Base-by-base conservation (phyloP, 2,797 vertebrate species). In the Stomatorhinus walkeri region DNA sequence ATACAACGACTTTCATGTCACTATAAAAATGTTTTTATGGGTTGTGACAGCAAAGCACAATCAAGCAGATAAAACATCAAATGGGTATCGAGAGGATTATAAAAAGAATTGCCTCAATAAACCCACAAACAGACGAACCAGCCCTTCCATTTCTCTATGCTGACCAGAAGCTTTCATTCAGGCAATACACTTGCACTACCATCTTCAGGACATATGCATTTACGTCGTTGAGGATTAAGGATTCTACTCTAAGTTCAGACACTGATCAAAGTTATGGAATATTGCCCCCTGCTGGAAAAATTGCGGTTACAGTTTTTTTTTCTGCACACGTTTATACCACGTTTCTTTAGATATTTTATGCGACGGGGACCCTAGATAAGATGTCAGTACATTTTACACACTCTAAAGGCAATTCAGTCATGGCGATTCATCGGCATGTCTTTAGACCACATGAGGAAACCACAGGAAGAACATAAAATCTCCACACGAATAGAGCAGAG, bases 41-140 rank as follows among this genome's bases (percentile, higher is more conserved):
- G 88, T 85, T 91, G 93, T 91, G 90, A 92, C 94, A 90, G 93
- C 93, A 93, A 94, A 95, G 94, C 92, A 93, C 94, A 95, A 94
- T 95, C 94, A 94, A 94, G 94, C 92, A 94, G 94, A 95, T 95
- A 95, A 95, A 95, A 94, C 94, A 94, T 91, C 85, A 87, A 92
- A 95, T 90, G 94, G 94, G 94, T 93, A 93, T 94, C 94, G 91
- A 90, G 94, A 95, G 94, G 93, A 94, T 94, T 93, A 92, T 94
- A 87, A 94, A 95, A 94, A 93, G 91, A 94, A 95, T 94, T 95
- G 95, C 94, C 94, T 95, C 94, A 94, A 94, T 95, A 95, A 95
- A 95, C 94, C 94, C 92, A 93, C 94, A 93, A 93, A 93, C 93
- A 93, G 94, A 93, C 91, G 91, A 91, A 92, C 92, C 92, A 91